These are phyloP conservation scores for Lates calcarifer DNA, from an alignment of 2,113 vertebrate genomes.

Conservation along the genomic window DNA sequence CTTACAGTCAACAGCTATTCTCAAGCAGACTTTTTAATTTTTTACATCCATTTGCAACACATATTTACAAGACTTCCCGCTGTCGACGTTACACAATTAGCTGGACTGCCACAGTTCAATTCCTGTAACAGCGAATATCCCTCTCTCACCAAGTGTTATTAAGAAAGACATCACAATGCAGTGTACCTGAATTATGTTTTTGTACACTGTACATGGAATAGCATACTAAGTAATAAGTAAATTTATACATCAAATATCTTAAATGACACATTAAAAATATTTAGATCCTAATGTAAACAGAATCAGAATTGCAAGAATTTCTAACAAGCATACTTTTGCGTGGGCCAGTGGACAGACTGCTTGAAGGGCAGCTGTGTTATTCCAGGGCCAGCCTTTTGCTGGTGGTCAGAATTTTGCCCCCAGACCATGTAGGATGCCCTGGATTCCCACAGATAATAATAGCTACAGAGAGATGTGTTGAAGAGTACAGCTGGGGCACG, in stretches of 20 bases:
- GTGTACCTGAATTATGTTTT: neutral
- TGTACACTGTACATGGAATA: neutral
- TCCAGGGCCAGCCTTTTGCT: conserved; percentile 68
- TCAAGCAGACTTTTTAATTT: neutral
- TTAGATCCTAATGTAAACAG: neutral
- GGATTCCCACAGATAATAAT: conserved; percentile 83
- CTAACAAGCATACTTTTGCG: neutral
- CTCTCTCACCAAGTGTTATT: neutral
- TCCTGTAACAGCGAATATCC: neutral
- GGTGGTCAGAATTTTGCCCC: conserved; percentile 64
- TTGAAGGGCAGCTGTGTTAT: conserved; percentile 77
- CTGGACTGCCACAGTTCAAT: neutral
- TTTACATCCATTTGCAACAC: neutral
- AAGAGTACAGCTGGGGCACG: conserved; percentile 54
- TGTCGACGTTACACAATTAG: conserved; percentile 1
- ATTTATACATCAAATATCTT: neutral
- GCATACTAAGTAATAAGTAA: neutral
- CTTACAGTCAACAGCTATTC: conserved; percentile 1
- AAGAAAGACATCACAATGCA: neutral
- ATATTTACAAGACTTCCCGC: neutral
- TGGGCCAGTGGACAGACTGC: conserved; percentile 42
- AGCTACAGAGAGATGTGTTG: conserved; percentile 62
- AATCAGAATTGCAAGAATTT: neutral
- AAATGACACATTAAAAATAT: neutral
- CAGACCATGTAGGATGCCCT: conserved; percentile 71